These are phyloP conservation scores for Periophthalmodon schlosseri DNA, from an alignment of 2,113 vertebrate species.

Conservation along the genomic window DNA sequence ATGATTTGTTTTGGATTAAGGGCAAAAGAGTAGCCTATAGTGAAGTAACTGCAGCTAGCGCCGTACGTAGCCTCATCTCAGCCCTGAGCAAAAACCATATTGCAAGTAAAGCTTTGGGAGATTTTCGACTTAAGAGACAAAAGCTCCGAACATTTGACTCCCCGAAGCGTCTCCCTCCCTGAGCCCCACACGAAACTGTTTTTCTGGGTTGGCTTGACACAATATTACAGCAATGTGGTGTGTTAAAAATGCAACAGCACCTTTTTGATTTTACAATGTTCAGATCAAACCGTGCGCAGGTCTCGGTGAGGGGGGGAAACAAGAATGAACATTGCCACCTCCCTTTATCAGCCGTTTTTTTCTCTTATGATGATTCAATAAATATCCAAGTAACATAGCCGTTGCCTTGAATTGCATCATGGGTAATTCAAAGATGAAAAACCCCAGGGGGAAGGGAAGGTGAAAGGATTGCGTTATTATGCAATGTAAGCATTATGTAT, in stretches of 20 bases:
- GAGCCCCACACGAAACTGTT: constrained; percentile 36
- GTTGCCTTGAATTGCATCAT: constrained; percentile 74
- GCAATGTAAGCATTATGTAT: constrained; percentile 19
- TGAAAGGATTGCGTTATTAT: constrained; percentile 23
- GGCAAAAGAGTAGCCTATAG: not conserved
- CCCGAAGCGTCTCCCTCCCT: constrained; percentile 24
- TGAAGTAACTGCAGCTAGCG: not conserved
- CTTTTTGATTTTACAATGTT: constrained; percentile 54
- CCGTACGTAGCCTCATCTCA: not conserved
- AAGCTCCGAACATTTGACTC: constrained; percentile 55
- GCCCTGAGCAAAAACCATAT: constrained; percentile 21
- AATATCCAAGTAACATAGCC: constrained; percentile 44
- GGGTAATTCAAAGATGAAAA: constrained; percentile 40
- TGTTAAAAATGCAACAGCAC: constrained; percentile 47
- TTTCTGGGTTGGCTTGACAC: constrained; percentile 34
- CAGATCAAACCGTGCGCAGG: constrained; percentile 27
- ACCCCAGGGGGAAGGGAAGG: constrained; percentile 15
- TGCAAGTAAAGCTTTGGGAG: constrained; percentile 32
- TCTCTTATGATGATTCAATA: constrained; percentile 52
- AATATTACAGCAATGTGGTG: constrained; percentile 22
- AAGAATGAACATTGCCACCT: constrained; percentile 21
- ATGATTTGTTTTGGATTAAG: constrained; percentile 6
- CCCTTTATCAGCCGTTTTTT: constrained; percentile 30
- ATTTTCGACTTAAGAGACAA: constrained; percentile 51
- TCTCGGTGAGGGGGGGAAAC: constrained; percentile 14